Conservation (phyloP, 2,797 vertebrate genomes). For the Gymnoscopelus braueri region DNA sequence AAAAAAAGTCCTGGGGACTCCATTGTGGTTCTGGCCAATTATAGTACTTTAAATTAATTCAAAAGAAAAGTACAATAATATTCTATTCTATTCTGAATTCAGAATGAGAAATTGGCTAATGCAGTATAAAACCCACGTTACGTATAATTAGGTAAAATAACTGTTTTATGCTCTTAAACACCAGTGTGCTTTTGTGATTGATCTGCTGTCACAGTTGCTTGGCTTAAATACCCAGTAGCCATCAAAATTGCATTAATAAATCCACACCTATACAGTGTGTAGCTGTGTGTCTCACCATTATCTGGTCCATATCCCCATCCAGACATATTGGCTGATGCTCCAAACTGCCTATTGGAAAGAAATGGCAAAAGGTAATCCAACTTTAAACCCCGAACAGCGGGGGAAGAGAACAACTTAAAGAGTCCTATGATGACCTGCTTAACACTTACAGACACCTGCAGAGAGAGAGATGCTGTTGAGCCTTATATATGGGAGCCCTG, state of each 20-base stretch:
- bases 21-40: too few relatives aligned
- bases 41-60: too few relatives aligned
- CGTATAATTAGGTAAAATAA: too few relatives aligned
- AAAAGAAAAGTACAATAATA: too few relatives aligned
- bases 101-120: too few relatives aligned
- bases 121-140: too few relatives aligned
- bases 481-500: constrained; percentile 51
- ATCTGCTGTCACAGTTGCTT: too few relatives aligned
- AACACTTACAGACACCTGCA: constrained; percentile 2
- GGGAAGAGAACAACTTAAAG: not conserved
- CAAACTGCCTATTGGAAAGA: not conserved
- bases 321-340: constrained; percentile 66
- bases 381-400: constrained; percentile 13
- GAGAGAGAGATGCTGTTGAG: constrained; percentile 20
- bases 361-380: constrained; percentile 5
- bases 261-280: not conserved
- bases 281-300: constrained; percentile 71
- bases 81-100: too few relatives aligned
- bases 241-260: not conserved
- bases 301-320: constrained; percentile 79
- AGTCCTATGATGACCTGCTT: constrained; percentile 5
- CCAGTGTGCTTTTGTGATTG: too few relatives aligned
- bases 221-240: not conserved
- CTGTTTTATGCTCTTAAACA: too few relatives aligned
- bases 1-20: too few relatives aligned